Evolutionary conservation across 2,113 vertebrate genomes (phyloP), one percentile per base, ranked within the genome.

Genomic region (Gorilla gorilla): DNA sequence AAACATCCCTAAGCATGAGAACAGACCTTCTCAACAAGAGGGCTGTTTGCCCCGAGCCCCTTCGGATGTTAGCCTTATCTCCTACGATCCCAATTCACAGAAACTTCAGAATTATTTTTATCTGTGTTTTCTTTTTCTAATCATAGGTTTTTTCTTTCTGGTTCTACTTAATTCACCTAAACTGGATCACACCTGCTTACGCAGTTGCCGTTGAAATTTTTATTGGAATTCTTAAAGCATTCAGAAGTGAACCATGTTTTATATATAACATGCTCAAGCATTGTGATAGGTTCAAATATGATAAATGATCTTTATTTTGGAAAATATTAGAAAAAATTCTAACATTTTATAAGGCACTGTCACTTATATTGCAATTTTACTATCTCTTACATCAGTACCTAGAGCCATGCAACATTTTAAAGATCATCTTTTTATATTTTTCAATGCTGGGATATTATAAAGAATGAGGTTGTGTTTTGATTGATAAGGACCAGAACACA

Each of bases 311-410:
- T 89, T 91, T 96, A 86, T 61, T 86, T 72, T 35, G 25, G 30
- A 96, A 82, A 55, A 64, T 73, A 95, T 81, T 87, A 81, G 6
- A 64, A 93, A 80, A 59, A 86, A 83, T 79, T 81, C 94, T 73
- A 76, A 85, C 70, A 52, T 92, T 45, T 70, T 40, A 59, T 68
- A 82, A 93, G 92, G 92, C 8, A 66, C 30, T 59, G 25, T 57
- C 18, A 86, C 3, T 57, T 75, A 84, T 22, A 81, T 68, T 92
- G 0, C 66, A 84, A 66, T 90, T 90, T 97, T 50, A 27, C 48
- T 16, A 89, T 68, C 6, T 83, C 55, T 81, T 89, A 64, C 82
- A 66, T 95, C 20, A 48, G 66, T 92, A 73, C 59, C 5, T 68
- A 64, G 68, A 94, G 1, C 11, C 73, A 83, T 66, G 81, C 6